Conservation (phyloP, 1,140 invertebrate species). For the Eupeodes corollae region DNA sequence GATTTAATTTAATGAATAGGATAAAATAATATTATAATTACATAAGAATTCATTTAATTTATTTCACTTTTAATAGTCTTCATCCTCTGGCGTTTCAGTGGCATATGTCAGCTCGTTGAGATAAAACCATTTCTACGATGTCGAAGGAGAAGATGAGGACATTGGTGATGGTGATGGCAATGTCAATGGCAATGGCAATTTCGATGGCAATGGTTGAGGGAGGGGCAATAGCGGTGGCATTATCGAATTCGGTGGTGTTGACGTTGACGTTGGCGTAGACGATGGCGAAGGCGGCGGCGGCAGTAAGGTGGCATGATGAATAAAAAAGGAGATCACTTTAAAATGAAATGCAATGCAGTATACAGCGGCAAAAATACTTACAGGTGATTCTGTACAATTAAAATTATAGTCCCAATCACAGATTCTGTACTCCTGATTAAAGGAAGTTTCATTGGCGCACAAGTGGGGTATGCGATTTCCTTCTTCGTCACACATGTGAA, state of each 20-base stretch:
- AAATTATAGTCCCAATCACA: constrained; percentile 52
- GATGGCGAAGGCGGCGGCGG: no score
- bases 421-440: constrained; percentile 50
- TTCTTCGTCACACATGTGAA: constrained; percentile 53
- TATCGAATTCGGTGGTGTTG: not conserved
- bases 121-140: constrained; percentile 46
- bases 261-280: not conserved
- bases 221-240: not conserved
- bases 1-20: constrained; percentile 7
- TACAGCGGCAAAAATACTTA: constrained; percentile 4
- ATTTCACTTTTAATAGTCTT: constrained; percentile 22
- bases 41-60: not conserved
- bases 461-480: constrained; percentile 48
- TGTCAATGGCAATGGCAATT: not conserved
- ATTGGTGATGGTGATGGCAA: not conserved
- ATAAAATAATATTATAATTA: constrained; percentile 20
- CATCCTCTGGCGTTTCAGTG: constrained; percentile 45
- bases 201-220: no score
- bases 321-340: not conserved
- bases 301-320: not conserved
- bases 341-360: not conserved
- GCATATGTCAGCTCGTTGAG: constrained; percentile 49
- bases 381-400: constrained; percentile 44
- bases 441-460: constrained; percentile 49
- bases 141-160: not conserved